phyloP scores from a whole-genome alignment of 2,113 vertebrate species.

The Leptobrachium ailaonicum region DNA sequence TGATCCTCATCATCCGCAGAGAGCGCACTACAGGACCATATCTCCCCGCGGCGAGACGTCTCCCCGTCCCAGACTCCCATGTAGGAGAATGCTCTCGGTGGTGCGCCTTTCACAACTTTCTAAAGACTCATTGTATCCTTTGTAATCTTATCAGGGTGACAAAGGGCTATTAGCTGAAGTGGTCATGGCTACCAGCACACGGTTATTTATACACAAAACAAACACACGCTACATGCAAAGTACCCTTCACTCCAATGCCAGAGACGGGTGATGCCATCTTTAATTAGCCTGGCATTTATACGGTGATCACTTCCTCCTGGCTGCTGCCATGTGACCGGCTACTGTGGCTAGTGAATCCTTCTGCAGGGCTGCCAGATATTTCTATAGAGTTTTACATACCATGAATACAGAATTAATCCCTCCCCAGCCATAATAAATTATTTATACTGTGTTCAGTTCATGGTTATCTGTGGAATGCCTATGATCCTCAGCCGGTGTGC shows the following conservation, averaged over 20 bases:
- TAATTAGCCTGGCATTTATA: not conserved
- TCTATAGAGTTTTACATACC: too few relatives aligned
- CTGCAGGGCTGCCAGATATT: too few relatives aligned
- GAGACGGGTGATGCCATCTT: not conserved
- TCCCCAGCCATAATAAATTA: too few relatives aligned
- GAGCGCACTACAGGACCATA: not conserved
- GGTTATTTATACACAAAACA: not conserved
- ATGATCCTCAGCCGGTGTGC: too few relatives aligned
- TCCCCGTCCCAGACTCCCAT: not conserved
- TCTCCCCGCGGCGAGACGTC: not conserved
- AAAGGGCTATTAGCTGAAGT: constrained; percentile 1
- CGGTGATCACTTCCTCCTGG: too few relatives aligned
- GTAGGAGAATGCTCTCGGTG: not conserved
- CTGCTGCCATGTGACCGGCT: too few relatives aligned
- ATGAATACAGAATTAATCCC: too few relatives aligned
- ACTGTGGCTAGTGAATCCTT: too few relatives aligned
- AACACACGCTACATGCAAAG: not conserved
- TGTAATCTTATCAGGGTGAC: not conserved
- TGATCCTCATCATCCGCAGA: too few relatives aligned
- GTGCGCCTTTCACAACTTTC: not conserved
- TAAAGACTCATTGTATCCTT: not conserved
- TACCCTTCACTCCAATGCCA: not conserved
- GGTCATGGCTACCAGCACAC: not conserved
- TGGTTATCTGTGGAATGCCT: too few relatives aligned
- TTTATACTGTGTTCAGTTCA: too few relatives aligned